A percentile compares a stretch with the other conserved stretches of the same genome.
Evolutionary conservation across 1,140 invertebrate species (phyloP).

Genomic region (Stegodyphus mimosarum): DNA sequence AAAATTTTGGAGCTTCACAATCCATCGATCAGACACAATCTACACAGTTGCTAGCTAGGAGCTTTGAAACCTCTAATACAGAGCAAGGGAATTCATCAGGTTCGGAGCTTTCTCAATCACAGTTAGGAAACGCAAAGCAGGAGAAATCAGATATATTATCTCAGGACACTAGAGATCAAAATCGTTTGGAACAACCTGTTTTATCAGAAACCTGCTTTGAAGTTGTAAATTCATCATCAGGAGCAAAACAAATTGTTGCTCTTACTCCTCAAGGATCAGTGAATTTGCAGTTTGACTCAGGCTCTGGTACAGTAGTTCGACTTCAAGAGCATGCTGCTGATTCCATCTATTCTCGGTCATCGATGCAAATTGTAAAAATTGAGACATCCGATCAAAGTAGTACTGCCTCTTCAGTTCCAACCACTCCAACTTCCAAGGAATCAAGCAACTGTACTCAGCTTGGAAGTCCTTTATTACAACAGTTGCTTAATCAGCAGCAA

Average conservation of each 20-base stretch:
- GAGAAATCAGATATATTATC: conserved; percentile 29
- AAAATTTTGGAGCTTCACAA: conserved; percentile 57
- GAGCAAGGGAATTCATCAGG: conserved; percentile 43
- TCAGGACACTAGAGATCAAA: conserved; percentile 27
- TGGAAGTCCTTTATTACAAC: conserved; percentile 55
- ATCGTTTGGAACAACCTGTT: conserved; percentile 27
- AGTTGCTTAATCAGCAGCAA: conserved; percentile 52
- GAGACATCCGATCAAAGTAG: conserved; percentile 35
- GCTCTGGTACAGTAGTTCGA: conserved; percentile 11
- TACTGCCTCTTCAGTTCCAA: conserved; percentile 32
- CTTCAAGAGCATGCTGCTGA: conserved; percentile 26
- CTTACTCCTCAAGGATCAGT: conserved; percentile 43
- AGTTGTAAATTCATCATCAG: conserved; percentile 36
- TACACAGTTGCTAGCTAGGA: conserved; percentile 26
- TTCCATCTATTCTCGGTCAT: conserved; percentile 13
- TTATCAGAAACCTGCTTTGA: conserved; percentile 38
- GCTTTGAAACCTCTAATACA: conserved; percentile 27
- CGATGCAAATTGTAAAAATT: conserved; percentile 44
- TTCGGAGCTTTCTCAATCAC: conserved; percentile 29
- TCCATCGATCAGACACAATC: conserved; percentile 26
- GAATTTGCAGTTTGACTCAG: conserved; percentile 31
- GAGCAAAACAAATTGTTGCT: conserved; percentile 40
- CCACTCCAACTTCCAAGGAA: conserved; percentile 38
- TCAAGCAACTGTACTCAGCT: conserved; percentile 22
- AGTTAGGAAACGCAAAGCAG: neutral